Conservation (phyloP, 1,140 invertebrate genomes). For the Drosophila serrata region DNA sequence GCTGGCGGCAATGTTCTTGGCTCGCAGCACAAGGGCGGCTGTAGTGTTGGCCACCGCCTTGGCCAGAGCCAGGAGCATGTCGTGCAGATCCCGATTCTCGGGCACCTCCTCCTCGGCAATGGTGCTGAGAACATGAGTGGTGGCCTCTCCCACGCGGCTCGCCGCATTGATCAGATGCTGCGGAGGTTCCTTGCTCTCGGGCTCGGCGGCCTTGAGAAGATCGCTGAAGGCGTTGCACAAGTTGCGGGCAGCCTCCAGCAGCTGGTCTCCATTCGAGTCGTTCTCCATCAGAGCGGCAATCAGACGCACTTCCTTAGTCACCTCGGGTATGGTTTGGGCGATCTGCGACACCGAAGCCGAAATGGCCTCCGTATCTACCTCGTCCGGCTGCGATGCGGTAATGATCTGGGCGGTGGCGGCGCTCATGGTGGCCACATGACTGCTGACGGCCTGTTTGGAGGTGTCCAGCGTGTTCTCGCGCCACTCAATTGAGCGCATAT, state of each 20-base stretch:
- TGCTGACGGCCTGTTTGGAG: slow-evolving; percentile 97
- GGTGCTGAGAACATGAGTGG: slow-evolving; percentile 96
- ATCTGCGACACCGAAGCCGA: slow-evolving; percentile 99
- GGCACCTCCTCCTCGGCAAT: slow-evolving; percentile 97
- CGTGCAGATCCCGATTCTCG: slow-evolving; percentile 91
- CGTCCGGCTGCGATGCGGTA: slow-evolving; percentile 91
- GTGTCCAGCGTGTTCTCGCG: slow-evolving; percentile 97
- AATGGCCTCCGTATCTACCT: slow-evolving; percentile 97
- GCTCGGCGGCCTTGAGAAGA: slow-evolving; percentile 96
- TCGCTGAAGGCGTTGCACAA: slow-evolving; percentile 98
- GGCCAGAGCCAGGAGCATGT: slow-evolving; percentile 94
- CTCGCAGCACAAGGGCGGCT: slow-evolving; percentile 96
- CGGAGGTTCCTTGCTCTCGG: slow-evolving; percentile 95
- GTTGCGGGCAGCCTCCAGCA: slow-evolving; percentile 96
- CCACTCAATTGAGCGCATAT: slow-evolving; percentile 95
- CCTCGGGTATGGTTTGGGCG: slow-evolving; percentile 97
- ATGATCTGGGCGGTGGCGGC: slow-evolving; percentile 99
- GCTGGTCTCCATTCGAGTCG: slow-evolving; percentile 91
- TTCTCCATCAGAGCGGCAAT: slow-evolving; percentile 98
- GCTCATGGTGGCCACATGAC: slow-evolving; percentile 99
- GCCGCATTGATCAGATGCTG: slow-evolving; percentile 97
- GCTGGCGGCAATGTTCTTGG: slow-evolving; percentile 96
- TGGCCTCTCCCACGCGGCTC: slow-evolving; percentile 97
- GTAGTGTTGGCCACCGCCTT: slow-evolving; percentile 99
- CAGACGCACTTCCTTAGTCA: slow-evolving; percentile 97